Evolutionary conservation across 2,113 vertebrate genomes (phyloP).

Genomic region (Hemiscyllium ocellatum): DNA sequence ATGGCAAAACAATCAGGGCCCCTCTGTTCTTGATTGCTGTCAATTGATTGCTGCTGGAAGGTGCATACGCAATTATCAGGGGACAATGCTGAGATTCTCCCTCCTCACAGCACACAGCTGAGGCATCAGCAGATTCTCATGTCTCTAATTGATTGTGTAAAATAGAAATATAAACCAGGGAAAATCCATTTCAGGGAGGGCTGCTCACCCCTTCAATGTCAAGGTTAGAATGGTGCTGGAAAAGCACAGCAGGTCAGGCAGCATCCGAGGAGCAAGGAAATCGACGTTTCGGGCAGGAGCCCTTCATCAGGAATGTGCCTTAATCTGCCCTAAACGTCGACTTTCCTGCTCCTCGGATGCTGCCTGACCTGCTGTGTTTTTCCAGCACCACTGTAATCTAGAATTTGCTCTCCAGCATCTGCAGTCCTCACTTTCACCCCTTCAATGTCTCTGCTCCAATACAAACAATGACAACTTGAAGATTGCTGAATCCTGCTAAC

Average conservation of each 20-base stretch:
- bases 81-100: not conserved
- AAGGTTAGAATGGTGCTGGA: no score
- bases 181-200: not conserved
- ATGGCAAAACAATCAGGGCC: not conserved
- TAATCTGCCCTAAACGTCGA: no score
- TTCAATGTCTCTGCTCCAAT: not conserved
- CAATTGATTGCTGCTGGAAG: not conserved
- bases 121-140: not conserved
- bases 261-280: no score
- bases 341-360: no score
- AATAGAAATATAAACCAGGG: not conserved
- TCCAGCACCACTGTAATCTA: no score
- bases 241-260: no score
- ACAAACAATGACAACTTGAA: not conserved
- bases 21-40: not conserved
- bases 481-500: not conserved
- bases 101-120: not conserved
- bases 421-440: no score
- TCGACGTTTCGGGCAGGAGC: no score
- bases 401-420: no score
- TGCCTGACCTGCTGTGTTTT: no score
- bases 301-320: no score
- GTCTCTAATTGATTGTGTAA: not conserved
- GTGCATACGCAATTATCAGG: not conserved
- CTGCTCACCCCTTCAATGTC: not conserved